A percentile compares a stretch with the other conserved stretches of the same genome.
Evolutionary conservation across 2,888 invertebrate genomes (phyloP).

Genomic region (Rhopalosiphum nymphaeae): DNA sequence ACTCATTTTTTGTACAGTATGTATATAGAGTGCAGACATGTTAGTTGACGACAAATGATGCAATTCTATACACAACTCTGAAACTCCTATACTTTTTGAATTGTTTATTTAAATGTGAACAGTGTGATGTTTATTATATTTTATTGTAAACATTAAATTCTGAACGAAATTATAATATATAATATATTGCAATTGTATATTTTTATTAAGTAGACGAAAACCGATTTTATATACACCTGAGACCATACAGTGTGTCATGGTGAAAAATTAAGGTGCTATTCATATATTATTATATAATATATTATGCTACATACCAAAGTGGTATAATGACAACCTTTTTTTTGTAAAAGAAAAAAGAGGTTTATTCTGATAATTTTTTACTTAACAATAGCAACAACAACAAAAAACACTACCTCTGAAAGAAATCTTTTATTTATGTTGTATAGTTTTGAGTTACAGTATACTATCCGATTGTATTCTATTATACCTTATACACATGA

Average conservation of each 20-base stretch:
- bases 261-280: conserved; percentile 51
- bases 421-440: not conserved
- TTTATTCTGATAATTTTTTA: not conserved
- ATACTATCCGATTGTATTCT: not conserved
- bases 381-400: not conserved
- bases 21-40: too few relatives aligned
- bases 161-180: not conserved
- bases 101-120: not conserved
- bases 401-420: not conserved
- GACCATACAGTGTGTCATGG: not conserved
- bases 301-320: not conserved
- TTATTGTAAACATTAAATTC: not conserved
- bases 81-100: not conserved
- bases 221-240: not conserved
- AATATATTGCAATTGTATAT: not conserved
- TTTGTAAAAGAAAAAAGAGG: not conserved
- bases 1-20: too few relatives aligned
- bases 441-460: not conserved
- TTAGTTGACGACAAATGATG: not conserved
- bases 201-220: not conserved
- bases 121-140: not conserved
- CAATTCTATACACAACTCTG: not conserved
- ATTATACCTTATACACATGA: not conserved
- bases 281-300: not conserved
- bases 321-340: conserved; percentile 24